Evolutionary conservation across 2,797 vertebrate genomes (phyloP), one percentile per base, ranked within the genome.

Genomic region (Tenualosa thibaudeaui): DNA sequence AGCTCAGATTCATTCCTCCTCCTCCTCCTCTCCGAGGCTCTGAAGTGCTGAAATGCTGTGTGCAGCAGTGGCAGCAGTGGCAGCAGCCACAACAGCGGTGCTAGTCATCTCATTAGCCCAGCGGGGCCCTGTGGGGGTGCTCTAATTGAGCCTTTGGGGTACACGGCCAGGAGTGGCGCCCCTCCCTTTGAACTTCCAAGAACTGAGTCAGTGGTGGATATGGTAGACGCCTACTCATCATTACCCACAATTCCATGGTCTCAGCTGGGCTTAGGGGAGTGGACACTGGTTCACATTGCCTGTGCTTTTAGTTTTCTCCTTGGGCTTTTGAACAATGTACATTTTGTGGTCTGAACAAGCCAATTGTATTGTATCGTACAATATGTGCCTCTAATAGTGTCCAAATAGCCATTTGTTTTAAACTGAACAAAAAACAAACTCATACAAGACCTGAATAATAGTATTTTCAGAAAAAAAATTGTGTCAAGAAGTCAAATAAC

Each of bases 91-190:
- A 53, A 90, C 89, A 89, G 91, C 89, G 90, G 89, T 89, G 86
- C 88, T 86, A 85, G 89, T 91, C 89, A 88, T 91, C 92, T 94
- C 92, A 94, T 94, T 92, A 94, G 88, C 91, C 91, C 91, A 90
- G 89, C 89, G 90, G 89, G 85, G 89, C 91, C 87, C 92, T 91
- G 90, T 88, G 91, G 91, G 53, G 89, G 88, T 89, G 84, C 85
- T 15, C 82, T 94, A 93, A 95, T 93, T 94, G 92, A 92, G 91
- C 93, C 94, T 93, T 83, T 12, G 90, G 93, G 94, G 93, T 91
- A 89, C 92, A 86, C 89, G 90, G 7, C 50, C 92, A 91, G 91
- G 90, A 91, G 92, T 92, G 89, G 89, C 87, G 85, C 85, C 85
- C 87, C 86, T 84, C 86, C 56, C 83, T 83, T 19, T 78, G 19